These are phyloP conservation scores for Psettodes erumei DNA, from an alignment of 2,113 vertebrate species.

Conservation along the genomic window DNA sequence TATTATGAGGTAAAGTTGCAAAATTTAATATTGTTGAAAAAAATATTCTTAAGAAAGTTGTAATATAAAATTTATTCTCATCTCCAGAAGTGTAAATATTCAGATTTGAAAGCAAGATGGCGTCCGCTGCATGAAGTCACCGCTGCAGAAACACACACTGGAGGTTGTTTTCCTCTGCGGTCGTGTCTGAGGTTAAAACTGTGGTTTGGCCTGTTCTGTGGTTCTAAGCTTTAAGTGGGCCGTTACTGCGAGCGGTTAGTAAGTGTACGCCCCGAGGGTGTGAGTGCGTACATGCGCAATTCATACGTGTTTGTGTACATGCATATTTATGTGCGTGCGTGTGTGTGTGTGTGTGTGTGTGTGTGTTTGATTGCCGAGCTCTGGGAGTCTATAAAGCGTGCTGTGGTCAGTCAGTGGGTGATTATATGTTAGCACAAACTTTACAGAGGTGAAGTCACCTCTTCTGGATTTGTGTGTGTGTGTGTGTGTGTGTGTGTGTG, in stretches of 20 bases:
- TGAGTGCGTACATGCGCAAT: neutral
- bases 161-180: slow-evolving; percentile 26
- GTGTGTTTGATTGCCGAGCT: slow-evolving; percentile 15
- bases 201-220: slow-evolving; percentile 21
- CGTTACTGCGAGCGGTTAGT: slow-evolving; percentile 24
- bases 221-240: slow-evolving; percentile 32
- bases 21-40: too few relatives aligned
- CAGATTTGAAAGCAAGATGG: neutral
- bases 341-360: slow-evolving; percentile 19
- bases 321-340: slow-evolving; percentile 19
- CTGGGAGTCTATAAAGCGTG: slow-evolving; percentile 64
- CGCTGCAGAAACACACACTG: neutral
- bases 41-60: neutral
- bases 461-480: slow-evolving; percentile 18
- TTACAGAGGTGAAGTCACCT: slow-evolving; percentile 72
- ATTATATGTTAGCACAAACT: slow-evolving; percentile 76
- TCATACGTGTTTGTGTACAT: slow-evolving; percentile 18
- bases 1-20: too few relatives aligned
- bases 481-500: slow-evolving; percentile 30
- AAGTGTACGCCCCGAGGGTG: neutral
- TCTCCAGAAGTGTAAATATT: neutral
- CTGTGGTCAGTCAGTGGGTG: slow-evolving; percentile 57
- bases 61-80: neutral
- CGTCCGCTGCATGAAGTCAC: neutral
- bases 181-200: slow-evolving; percentile 4